phyloP scores from a whole-genome alignment of 2,797 vertebrate genomes.

The Zalophus californianus region DNA sequence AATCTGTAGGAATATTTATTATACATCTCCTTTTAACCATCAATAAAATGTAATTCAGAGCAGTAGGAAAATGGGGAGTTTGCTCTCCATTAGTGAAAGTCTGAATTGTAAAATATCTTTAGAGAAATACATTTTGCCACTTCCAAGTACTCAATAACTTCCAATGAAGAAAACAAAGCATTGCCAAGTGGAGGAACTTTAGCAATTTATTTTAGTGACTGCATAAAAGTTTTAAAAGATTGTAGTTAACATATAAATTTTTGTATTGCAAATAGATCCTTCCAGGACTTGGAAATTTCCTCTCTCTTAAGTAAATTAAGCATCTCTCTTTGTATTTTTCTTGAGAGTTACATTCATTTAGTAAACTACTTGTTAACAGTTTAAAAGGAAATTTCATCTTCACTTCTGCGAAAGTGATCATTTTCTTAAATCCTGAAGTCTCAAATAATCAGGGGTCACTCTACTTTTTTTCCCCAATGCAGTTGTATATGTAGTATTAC shows the following conservation, averaged over 20 bases:
- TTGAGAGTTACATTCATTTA: background rate
- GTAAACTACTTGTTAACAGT: background rate
- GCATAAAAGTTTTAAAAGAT: slow-evolving; percentile 22
- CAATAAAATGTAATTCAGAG: slow-evolving; percentile 5
- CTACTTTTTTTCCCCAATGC: background rate
- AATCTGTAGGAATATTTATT: background rate
- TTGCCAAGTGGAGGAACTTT: background rate
- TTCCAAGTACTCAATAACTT: slow-evolving; percentile 22
- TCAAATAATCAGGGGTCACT: background rate
- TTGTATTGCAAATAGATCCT: background rate
- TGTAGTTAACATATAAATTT: background rate
- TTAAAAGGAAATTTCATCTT: background rate
- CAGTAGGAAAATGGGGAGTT: slow-evolving; percentile 22
- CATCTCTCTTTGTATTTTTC: slow-evolving; percentile 19
- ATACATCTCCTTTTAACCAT: background rate
- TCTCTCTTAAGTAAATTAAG: background rate
- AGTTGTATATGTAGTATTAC: background rate
- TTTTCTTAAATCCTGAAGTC: background rate
- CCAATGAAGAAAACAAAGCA: background rate
- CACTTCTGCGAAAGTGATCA: background rate
- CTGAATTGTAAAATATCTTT: slow-evolving; percentile 40
- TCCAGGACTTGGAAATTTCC: background rate
- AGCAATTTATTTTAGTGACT: slow-evolving; percentile 17
- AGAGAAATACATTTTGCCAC: slow-evolving; percentile 28
- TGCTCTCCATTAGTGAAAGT: background rate